A percentile compares a stretch with the other conserved stretches of the same genome.
phyloP scores from a whole-genome alignment of 2,113 vertebrate genomes.

The Apeltes quadracus region DNA sequence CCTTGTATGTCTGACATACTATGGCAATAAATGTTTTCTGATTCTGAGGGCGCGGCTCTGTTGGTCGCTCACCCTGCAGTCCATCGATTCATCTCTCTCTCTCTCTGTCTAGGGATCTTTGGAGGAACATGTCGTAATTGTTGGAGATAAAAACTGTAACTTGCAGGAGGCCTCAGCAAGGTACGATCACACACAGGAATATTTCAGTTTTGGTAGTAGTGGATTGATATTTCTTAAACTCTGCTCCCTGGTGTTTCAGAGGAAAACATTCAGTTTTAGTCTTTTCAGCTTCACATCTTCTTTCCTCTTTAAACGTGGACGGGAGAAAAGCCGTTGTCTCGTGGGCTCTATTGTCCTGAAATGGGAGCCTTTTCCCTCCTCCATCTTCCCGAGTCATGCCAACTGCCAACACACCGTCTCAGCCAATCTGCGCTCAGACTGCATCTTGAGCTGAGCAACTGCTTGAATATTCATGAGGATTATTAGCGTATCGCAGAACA shows the following conservation, averaged over 20 bases:
- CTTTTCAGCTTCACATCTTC: not conserved
- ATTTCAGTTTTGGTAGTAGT: no score
- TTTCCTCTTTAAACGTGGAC: not conserved
- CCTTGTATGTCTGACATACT: no score
- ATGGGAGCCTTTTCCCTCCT: not conserved
- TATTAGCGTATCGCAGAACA: constrained; percentile 43
- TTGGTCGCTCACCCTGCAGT: no score
- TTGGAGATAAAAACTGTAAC: constrained; percentile 83
- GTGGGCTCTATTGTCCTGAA: constrained; percentile 37
- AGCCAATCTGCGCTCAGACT: constrained; percentile 46
- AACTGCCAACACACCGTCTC: constrained; percentile 43
- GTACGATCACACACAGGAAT: constrained; percentile 69
- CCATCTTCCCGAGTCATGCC: constrained; percentile 46
- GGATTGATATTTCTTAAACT: not conserved
- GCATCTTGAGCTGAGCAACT: constrained; percentile 46
- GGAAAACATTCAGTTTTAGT: not conserved
- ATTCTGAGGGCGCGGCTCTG: no score
- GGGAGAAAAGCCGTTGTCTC: constrained; percentile 2
- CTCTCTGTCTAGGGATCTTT: constrained; percentile 72
- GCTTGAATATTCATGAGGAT: constrained; percentile 63
- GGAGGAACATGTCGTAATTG: constrained; percentile 77
- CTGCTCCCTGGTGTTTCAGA: not conserved
- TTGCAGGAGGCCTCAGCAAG: constrained; percentile 84
- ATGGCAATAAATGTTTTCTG: no score
- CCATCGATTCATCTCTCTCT: not conserved